Base-by-base conservation (phyloP, 1,140 invertebrate species). In the Antheraea pernyi region DNA sequence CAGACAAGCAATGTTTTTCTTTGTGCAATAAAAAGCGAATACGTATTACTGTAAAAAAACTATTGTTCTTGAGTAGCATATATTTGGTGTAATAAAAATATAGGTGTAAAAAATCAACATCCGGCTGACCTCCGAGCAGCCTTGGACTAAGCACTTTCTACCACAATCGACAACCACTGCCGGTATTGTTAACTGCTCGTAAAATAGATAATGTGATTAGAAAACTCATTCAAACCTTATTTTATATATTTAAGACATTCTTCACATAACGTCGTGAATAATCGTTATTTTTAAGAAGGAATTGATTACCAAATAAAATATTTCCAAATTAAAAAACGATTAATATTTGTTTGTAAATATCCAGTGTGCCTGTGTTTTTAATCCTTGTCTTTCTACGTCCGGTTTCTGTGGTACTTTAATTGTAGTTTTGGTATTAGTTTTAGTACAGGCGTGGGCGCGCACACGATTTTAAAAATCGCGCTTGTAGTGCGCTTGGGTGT, bases 91-190 rank as follows among this genome's bases (percentile, higher is more conserved):
- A 36, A 63, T 63, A 72, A 79, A 79, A 81, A 81, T 77, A 77
- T 48, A 18, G 19, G 13, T 13, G 30, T 66, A 48, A 66, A 66
- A 58, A 30, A 58, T 53, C 58, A 48, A 68, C 65, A 73, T 83
- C 83, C 80, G 83, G 82, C 73, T 81, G 85, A 81, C 83, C 83
- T 85, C 80, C 78, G 76, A 9, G 19, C 73, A 74, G 75, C 82
- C 85, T 84, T 84, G 79, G 65, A 69, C 67, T 61, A 22, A 61
- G 69, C 74, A 86, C 85, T 86, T 86, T 86, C 85, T 84, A 86
- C 79, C 61, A 36, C 61, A 37, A 11, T 37, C 61, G 61, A 37
- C 61, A 63, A 63, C 19, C 7, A 63, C 61, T 63, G 61, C 61
- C 61, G 61, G 61, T 19, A 63, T 63, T 63, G 61, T 63, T 63